Conservation (phyloP, 2,888 invertebrate genomes). For the Argyresthia goedartella region DNA sequence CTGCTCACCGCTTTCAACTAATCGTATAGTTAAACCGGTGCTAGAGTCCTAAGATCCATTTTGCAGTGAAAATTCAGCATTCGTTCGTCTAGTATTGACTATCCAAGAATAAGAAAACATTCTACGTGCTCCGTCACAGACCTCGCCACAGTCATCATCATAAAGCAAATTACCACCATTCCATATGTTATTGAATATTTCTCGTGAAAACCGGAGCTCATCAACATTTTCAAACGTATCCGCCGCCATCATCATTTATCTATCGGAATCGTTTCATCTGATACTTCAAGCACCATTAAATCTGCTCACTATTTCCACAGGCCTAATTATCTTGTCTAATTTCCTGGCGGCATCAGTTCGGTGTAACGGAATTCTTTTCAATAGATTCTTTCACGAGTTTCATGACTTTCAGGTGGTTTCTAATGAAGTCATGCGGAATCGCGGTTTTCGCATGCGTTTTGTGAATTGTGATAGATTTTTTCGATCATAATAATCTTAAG, state of each 20-base stretch:
- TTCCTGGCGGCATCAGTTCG: neutral
- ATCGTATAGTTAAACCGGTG: too few species aligned
- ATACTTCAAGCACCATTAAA: neutral
- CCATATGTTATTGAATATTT: neutral
- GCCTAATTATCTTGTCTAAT: neutral
- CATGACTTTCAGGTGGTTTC: neutral
- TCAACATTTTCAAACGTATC: neutral
- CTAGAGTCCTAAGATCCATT: too few species aligned
- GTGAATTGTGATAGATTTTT: too few species aligned
- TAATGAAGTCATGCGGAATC: slow-evolving; percentile 5
- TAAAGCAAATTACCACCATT: too few species aligned
- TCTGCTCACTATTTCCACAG: neutral
- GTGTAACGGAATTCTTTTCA: neutral
- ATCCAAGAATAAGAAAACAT: too few species aligned
- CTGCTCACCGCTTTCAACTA: too few species aligned
- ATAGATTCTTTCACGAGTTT: neutral
- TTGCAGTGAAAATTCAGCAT: too few species aligned
- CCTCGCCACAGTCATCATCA: too few species aligned
- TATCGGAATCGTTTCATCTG: neutral
- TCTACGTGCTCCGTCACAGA: too few species aligned
- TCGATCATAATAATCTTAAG: too few species aligned
- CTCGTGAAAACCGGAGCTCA: neutral
- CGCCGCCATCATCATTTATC: neutral
- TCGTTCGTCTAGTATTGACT: too few species aligned
- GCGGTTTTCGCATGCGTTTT: neutral